Base-by-base conservation (phyloP, 2,113 vertebrate genomes). In the Emydocephalus ijimae region DNA sequence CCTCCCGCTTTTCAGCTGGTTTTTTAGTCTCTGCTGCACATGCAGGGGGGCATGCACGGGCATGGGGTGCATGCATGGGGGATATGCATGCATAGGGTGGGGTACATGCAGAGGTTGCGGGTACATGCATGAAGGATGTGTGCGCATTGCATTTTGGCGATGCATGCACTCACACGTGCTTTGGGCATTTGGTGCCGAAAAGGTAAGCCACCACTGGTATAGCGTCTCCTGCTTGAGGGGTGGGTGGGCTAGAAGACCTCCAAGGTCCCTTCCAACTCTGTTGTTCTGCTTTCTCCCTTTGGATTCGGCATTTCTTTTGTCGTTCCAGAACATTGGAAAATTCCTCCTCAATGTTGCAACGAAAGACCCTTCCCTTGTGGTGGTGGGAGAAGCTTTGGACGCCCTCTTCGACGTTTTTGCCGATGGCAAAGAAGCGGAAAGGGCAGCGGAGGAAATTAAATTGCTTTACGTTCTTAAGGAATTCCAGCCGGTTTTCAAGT, bases 321-420 rank as follows among this genome's bases (percentile, higher is more conserved):
- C 48, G 91, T 94, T 95, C 57, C 97, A 99, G 99, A 97, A 98
- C 96, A 98, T 99, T 34, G 99, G 99, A 92, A 98, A 95, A 89
- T 99, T 98, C 89, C 98, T 99, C 94, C 98, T 99, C 74, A 97
- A 98, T 81, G 98, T 99, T 9, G 98, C 98, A 43, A 97, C 97
- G 14, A 99, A 96, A 95, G 99, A 99, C 21, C 45, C 96, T 26
- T 98, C 98, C 92, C 97, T 99, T 54, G 98, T 99, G 45, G 99
- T 99, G 50, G 98, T 97, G 5, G 99, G 99, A 74, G 99, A 99
- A 96, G 98, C 99, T 20, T 97, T 99, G 91, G 99, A 99, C 87
- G 99, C 99, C 52, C 96, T 99, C 95, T 98, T 99, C 92, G 99
- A 99, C 48, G 99, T 99, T 29, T 99, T 99, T 94, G 99, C 99